These are phyloP conservation scores for Charadrius vociferus DNA, from an alignment of 2,113 vertebrate species.

Conservation along the genomic window DNA sequence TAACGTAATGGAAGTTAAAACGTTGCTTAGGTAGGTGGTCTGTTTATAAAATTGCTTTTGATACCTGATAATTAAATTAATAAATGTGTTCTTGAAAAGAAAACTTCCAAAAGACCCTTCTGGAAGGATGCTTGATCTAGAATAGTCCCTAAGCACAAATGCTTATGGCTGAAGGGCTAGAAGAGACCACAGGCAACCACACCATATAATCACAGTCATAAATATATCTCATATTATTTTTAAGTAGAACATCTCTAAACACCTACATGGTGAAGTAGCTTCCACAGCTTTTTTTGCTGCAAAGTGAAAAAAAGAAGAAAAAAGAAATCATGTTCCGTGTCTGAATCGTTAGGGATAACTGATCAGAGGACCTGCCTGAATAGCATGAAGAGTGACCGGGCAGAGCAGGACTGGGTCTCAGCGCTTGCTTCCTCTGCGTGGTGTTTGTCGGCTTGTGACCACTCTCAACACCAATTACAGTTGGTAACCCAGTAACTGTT, in stretches of 20 bases:
- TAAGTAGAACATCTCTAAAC: background rate
- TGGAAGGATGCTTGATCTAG: background rate
- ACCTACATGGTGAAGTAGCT: background rate
- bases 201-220: background rate
- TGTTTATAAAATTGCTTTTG: background rate
- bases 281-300: background rate
- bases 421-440: accelerated
- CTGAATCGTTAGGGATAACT: background rate
- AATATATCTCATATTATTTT: background rate
- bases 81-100: background rate
- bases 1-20: background rate
- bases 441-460: background rate
- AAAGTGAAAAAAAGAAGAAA: background rate
- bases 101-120: background rate
- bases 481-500: background rate
- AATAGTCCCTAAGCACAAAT: background rate
- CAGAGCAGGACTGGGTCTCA: background rate
- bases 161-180: background rate
- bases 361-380: background rate
- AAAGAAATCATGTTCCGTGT: background rate
- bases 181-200: background rate
- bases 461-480: background rate
- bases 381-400: background rate
- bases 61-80: background rate
- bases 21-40: background rate